Evolutionary conservation across 2,888 invertebrate genomes (phyloP).

Genomic region (Hirudinaria manillensis): DNA sequence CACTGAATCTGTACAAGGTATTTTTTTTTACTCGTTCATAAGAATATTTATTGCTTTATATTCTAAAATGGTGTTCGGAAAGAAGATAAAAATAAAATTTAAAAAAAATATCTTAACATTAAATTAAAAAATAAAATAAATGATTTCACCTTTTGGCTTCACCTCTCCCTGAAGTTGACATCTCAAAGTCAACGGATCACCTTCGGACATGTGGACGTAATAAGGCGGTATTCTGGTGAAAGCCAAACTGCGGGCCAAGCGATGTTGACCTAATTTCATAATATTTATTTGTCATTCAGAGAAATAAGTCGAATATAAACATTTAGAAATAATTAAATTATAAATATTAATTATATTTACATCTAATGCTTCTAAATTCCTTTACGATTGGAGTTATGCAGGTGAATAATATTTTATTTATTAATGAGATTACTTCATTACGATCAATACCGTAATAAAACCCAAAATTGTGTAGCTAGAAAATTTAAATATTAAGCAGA

Average conservation of each 20-base stretch:
- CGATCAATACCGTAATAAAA: no score
- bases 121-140: neutral
- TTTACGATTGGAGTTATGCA: no score
- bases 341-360: neutral
- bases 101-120: neutral
- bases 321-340: neutral
- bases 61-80: no score
- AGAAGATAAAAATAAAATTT: neutral
- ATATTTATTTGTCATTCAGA: neutral
- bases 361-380: no score
- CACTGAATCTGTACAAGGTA: no score
- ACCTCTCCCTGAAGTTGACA: slow-evolving; percentile 50
- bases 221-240: slow-evolving; percentile 48
- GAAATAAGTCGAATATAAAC: neutral
- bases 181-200: slow-evolving; percentile 48
- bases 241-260: slow-evolving; percentile 32
- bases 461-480: no score
- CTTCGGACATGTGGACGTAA: slow-evolving; percentile 46
- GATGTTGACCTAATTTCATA: neutral
- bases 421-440: no score
- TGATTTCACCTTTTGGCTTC: slow-evolving; percentile 46
- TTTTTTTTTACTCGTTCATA: no score
- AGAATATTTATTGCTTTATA: no score
- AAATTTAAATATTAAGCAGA: no score
- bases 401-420: no score